These are phyloP conservation scores for Anoplophora glabripennis DNA, from an alignment of 1,140 invertebrate genomes.

Conservation along the genomic window DNA sequence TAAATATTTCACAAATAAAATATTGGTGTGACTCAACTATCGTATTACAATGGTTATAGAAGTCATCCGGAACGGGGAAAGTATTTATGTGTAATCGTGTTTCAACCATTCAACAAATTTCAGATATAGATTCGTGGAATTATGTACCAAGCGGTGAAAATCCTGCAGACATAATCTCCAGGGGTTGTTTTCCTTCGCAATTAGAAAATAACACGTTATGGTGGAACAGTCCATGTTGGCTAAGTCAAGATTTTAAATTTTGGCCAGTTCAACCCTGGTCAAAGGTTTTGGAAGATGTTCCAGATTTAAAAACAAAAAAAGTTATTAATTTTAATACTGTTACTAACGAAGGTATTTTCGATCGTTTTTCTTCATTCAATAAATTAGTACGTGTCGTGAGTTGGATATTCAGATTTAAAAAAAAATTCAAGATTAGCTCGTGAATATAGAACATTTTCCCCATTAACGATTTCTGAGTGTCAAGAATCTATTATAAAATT, in stretches of 20 bases:
- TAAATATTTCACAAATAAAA: background rate
- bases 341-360: background rate
- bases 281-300: no score
- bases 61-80: background rate
- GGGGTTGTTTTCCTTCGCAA: conserved; percentile 20
- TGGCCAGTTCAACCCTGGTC: background rate
- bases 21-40: background rate
- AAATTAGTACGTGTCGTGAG: background rate
- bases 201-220: conserved; percentile 38
- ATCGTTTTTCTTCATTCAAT: conserved; percentile 4
- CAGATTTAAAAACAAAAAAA: no score
- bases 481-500: no score
- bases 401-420: background rate
- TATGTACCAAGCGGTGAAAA: conserved; percentile 34
- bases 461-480: no score
- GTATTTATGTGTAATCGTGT: conserved; percentile 46
- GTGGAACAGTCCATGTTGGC: conserved; percentile 38
- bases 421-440: background rate
- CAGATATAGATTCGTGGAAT: conserved; percentile 36
- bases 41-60: background rate
- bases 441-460: background rate
- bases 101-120: conserved; percentile 39
- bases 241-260: background rate
- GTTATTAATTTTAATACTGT: no score
- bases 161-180: conserved; percentile 36